Evolutionary conservation across 1,140 invertebrate genomes (phyloP).

Genomic region (Drosophila malerkotliana): DNA sequence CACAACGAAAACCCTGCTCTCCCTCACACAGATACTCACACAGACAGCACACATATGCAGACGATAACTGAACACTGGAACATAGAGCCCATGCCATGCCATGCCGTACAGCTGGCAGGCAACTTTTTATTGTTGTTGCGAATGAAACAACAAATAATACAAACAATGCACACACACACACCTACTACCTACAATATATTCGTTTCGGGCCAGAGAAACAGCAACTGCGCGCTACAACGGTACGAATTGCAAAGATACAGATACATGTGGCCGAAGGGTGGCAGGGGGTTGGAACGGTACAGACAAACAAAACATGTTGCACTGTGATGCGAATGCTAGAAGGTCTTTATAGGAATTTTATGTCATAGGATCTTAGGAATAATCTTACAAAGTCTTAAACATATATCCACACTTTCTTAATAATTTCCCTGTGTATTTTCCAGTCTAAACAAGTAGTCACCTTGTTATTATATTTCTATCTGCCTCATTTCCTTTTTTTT

Average conservation of each 20-base stretch:
- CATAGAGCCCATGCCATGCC: background rate
- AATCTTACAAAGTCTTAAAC: too few species aligned
- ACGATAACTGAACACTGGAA: slow-evolving; percentile 7
- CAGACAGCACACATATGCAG: slow-evolving; percentile 1
- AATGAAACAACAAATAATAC: slow-evolving; percentile 79
- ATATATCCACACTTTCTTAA: background rate
- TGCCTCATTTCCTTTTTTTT: background rate
- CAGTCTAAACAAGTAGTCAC: background rate
- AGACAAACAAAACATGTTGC: slow-evolving; percentile 57
- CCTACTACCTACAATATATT: slow-evolving; percentile 6
- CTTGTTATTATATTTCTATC: background rate
- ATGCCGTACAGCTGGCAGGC: slow-evolving; percentile 35
- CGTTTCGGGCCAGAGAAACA: slow-evolving; percentile 54
- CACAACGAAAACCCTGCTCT: slow-evolving; percentile 50
- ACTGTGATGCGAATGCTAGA: slow-evolving; percentile 13
- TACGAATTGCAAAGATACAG: slow-evolving; percentile 70
- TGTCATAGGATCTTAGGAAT: too few species aligned
- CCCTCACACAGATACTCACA: slow-evolving; percentile 17
- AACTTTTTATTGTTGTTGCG: slow-evolving; percentile 62
- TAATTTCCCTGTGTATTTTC: background rate
- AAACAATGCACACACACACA: slow-evolving; percentile 67
- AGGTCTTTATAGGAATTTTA: background rate
- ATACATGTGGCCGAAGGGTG: slow-evolving; percentile 25
- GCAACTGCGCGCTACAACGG: slow-evolving; percentile 68
- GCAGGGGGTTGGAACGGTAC: slow-evolving; percentile 8